Base-by-base conservation (phyloP, 1,140 invertebrate genomes). In the Drosophila lacertosa region DNA sequence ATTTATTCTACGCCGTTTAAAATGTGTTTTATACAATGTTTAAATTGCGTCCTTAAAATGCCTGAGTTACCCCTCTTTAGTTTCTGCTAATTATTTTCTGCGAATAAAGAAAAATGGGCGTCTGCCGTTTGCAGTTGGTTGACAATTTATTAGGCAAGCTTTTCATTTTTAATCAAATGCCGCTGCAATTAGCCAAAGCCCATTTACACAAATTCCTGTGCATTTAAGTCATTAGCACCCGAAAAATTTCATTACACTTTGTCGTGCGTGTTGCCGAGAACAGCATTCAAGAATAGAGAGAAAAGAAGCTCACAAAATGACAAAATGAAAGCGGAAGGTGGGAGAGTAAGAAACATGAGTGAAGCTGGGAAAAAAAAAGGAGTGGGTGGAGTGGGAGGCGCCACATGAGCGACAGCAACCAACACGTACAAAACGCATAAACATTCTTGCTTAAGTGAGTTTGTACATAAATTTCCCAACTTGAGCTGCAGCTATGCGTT, bases 361-460 rank as follows among this genome's bases (percentile, higher is more conserved):
- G 13, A 15, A 4, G 37, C 9, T 7, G 9, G 22, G 51, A 3
- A 26, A 13, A 15, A 10, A 1, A 44, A 44, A 39, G 44, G 42
- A 42, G 37, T 16, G 13, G 18, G 26, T 47, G 39, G 45, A 35
- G 40, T 51, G 24, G 45, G 54, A 24, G 42, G 54, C 15, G 55
- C 18, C 51, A 86, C 65, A 84, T 84, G 81, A 86, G 77, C 67
- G 73, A 81, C 73, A 71, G 77, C 67, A 86, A 77, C 77, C 55
- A 81, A 86, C 81, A 84, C 81, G 81, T 86, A 86, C 82, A 80
- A 77, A 86, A 86, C 82, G 81, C 82, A 86, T 86, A 86, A 88
- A 86, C 81, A 86, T 86, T 86, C 77, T 86, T 86, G 81, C 81
- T 79, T 86, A 86, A 86, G 81, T 86, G 81, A 88, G 81, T 86